Evolutionary conservation across 2,113 vertebrate genomes (phyloP), one percentile per base, ranked within the genome.

Genomic region (Stegastes partitus): DNA sequence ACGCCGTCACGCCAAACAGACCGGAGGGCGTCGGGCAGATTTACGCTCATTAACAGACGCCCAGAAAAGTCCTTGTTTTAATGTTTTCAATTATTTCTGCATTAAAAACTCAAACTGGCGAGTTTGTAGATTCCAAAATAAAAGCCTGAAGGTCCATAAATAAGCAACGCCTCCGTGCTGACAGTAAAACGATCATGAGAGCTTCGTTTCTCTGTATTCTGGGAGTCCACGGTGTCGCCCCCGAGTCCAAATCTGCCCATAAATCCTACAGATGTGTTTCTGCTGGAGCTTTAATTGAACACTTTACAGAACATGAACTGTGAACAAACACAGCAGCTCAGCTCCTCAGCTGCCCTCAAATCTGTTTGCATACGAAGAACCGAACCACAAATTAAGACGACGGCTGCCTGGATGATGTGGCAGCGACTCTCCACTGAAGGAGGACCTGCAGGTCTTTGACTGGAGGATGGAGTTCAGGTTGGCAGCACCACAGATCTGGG

Each of bases 81-180:
- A 71, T 74, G 77, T 71, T 83, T 85, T 88, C 77, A 88, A 72
- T 86, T 76, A 80, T 83, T 83, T 78, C 70, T 75, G 69, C 50
- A 74, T 74, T 81, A 73, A 64, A 66, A 66, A 11, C 57, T 68
- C 72, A 79, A 49, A 68, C 73, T 63, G 69, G 74, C 56, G 53
- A 0, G 42, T 11, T 26, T 11, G 4, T 1, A 25, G 37, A 19
- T 47, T 75, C 65, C 64, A 49, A 54, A 42, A 65, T 71, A 58
- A 78, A 78, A 85, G 21, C 28, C 57, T 15, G 19, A 59, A 10
- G 68, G 61, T 79, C 79, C 64, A 51, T 79, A 77, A 83, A 85
- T 83, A 77, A 74, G 42, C 18, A 66, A 59, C 37, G 59, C 59
- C 76, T 77, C 55, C 12, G 22, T 25, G 39, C 45, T 64, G 79